These are phyloP conservation scores for Pipistrellus nathusii DNA, from an alignment of 2,797 vertebrate genomes.

Conservation along the genomic window DNA sequence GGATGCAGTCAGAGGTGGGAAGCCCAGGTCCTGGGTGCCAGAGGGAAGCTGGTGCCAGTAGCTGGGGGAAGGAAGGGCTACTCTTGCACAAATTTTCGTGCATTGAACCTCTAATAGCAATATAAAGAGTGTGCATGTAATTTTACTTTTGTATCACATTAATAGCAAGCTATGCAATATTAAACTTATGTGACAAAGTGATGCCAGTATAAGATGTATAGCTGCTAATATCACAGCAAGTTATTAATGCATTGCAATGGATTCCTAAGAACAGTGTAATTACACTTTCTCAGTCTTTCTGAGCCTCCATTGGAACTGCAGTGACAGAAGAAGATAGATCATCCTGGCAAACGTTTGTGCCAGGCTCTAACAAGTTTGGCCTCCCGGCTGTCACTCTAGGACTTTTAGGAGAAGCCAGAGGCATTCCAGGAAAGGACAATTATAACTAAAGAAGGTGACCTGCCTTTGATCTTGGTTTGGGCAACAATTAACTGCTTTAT, in stretches of 20 bases:
- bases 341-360: constrained; percentile 58
- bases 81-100: no score
- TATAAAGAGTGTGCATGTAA: constrained; percentile 82
- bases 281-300: constrained; percentile 76
- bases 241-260: constrained; percentile 79
- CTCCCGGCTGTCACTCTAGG: background rate
- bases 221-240: constrained; percentile 82
- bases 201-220: constrained; percentile 84
- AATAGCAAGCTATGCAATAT: constrained; percentile 84
- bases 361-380: constrained; percentile 47
- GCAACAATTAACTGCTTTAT: constrained; percentile 15
- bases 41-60: no score
- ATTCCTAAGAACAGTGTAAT: constrained; percentile 74
- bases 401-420: background rate
- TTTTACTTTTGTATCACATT: constrained; percentile 85
- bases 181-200: constrained; percentile 85
- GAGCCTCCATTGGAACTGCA: constrained; percentile 70
- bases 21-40: no score
- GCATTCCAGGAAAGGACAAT: background rate
- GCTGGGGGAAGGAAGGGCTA: no score
- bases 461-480: constrained; percentile 2
- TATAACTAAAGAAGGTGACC: background rate
- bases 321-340: constrained; percentile 72
- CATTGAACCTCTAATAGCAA: constrained; percentile 63
- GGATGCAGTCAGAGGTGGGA: no score